Percentiles rank a stretch among this genome's conserved stretches.
phyloP scores from a whole-genome alignment of 2,888 invertebrate genomes.

The Tuberolachnus salignus region DNA sequence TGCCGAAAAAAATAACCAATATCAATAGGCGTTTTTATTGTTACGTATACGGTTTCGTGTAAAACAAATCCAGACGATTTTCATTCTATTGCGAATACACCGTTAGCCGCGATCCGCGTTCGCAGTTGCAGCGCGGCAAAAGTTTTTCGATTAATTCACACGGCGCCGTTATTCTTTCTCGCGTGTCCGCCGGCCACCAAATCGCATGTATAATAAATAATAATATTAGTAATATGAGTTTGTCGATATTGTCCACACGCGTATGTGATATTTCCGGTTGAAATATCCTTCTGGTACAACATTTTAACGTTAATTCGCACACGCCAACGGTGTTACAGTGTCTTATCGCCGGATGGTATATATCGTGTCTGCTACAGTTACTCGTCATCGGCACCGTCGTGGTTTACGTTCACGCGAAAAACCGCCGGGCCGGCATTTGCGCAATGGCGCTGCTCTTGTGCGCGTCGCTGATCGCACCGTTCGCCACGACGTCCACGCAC shows the following conservation, averaged over 20 bases:
- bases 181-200: too few species aligned
- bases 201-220: too few species aligned
- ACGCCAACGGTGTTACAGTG: slow-evolving; percentile 19
- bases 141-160: slow-evolving; percentile 8
- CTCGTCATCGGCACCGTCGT: slow-evolving; percentile 18
- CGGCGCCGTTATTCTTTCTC: too few species aligned
- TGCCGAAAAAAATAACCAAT: too few species aligned
- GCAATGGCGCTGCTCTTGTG: not conserved
- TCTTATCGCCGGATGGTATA: slow-evolving; percentile 44
- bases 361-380: slow-evolving; percentile 36
- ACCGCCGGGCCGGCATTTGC: not conserved
- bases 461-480: not conserved
- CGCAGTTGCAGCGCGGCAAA: not conserved
- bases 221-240: too few species aligned
- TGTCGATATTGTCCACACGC: too few species aligned
- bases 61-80: too few species aligned
- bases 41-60: too few species aligned
- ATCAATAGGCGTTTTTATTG: too few species aligned
- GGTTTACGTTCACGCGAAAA: slow-evolving; percentile 18
- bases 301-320: not conserved
- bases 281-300: too few species aligned
- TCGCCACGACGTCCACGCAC: not conserved
- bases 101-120: not conserved
- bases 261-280: too few species aligned
- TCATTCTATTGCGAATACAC: too few species aligned